Percentiles rank a stretch among this genome's conserved stretches.
Evolutionary conservation across 2,113 vertebrate genomes (phyloP).

Genomic region (Spea bombifrons): DNA sequence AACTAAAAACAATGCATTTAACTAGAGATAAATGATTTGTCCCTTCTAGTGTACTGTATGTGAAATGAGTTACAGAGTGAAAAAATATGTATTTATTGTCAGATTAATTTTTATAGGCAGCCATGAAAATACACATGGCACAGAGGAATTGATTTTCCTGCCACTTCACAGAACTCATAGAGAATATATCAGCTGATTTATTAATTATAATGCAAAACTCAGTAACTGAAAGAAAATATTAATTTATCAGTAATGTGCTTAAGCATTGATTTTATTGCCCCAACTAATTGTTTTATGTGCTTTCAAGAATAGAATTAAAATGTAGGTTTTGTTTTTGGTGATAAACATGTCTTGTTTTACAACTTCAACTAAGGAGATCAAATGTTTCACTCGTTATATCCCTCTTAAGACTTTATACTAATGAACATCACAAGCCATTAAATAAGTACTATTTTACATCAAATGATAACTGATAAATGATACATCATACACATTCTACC

Average conservation of each 20-base stretch:
- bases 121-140: background rate
- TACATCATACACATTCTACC: too few species aligned
- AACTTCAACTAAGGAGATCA: too few species aligned
- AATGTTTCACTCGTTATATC: too few species aligned
- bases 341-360: background rate
- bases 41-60: too few species aligned
- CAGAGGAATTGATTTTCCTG: background rate
- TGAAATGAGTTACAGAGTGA: background rate
- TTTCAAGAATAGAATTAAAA: background rate
- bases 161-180: background rate
- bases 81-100: background rate
- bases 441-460: too few species aligned
- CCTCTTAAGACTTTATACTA: too few species aligned
- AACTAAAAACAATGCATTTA: background rate
- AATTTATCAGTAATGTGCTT: constrained; percentile 32
- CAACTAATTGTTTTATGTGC: background rate
- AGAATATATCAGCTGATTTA: constrained; percentile 1
- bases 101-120: background rate
- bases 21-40: background rate
- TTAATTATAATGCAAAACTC: constrained; percentile 20
- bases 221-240: constrained; percentile 32
- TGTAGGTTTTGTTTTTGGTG: background rate
- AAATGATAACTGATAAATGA: too few species aligned
- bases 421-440: too few species aligned
- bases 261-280: constrained; percentile 30